Conservation (phyloP, 2,888 invertebrate genomes). For the Dromius quadrimaculatus region DNA sequence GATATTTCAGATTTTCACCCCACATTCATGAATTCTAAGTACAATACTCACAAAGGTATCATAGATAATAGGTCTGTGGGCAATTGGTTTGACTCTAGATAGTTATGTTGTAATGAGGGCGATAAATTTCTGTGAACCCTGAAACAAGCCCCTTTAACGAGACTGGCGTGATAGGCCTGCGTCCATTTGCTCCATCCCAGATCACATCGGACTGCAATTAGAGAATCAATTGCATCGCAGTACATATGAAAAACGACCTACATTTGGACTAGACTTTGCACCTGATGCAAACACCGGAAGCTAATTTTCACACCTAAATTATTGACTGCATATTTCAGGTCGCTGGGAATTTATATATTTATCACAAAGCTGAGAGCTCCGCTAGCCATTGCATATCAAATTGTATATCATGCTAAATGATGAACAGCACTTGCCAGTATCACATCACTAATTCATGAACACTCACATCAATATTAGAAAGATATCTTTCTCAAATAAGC, state of each 20-base stretch:
- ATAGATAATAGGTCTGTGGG: neutral
- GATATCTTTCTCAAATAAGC: no score
- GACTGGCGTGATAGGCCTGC: slow-evolving; percentile 46
- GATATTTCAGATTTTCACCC: no score
- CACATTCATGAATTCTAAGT: no score
- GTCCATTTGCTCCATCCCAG: slow-evolving; percentile 39
- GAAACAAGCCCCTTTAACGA: slow-evolving; percentile 41
- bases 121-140: slow-evolving; percentile 36
- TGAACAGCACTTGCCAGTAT: no score
- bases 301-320: neutral
- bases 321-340: no score
- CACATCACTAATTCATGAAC: no score
- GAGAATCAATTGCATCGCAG: slow-evolving; percentile 44
- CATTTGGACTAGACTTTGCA: neutral
- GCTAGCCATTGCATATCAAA: no score
- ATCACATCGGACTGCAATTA: slow-evolving; percentile 48
- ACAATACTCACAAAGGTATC: no score
- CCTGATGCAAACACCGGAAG: neutral
- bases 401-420: no score
- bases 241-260: neutral
- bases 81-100: neutral
- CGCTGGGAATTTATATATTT: no score
- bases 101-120: slow-evolving; percentile 37
- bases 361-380: no score
- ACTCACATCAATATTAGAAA: no score